Conservation (phyloP, 2,888 invertebrate genomes). For the Lepidonotus clava region DNA sequence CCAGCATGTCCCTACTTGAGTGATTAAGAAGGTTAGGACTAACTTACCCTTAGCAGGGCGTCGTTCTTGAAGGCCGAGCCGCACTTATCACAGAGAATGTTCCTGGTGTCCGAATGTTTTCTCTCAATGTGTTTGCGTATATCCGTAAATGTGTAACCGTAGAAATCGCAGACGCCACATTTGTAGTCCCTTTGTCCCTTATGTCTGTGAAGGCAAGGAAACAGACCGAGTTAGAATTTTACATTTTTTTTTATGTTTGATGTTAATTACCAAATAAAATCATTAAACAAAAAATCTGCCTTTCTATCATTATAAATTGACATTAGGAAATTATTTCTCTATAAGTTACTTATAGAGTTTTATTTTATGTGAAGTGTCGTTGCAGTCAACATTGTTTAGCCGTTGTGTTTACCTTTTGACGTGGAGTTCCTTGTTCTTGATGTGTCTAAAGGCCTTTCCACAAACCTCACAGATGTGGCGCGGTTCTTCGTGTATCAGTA, state of each 20-base stretch:
- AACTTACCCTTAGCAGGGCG: conserved; percentile 53
- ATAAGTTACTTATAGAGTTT: too few relatives aligned
- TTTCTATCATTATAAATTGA: too few relatives aligned
- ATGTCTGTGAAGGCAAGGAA: conserved; percentile 76
- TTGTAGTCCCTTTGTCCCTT: conserved; percentile 81
- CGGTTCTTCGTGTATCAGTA: conserved; percentile 80
- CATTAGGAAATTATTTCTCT: too few relatives aligned
- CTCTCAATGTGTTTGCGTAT: conserved; percentile 81
- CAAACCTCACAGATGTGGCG: conserved; percentile 80
- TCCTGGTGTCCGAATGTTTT: conserved; percentile 73
- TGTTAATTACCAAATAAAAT: background rate
- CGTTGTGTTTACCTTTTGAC: conserved; percentile 76
- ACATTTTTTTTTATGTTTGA: too few relatives aligned
- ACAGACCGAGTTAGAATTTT: background rate
- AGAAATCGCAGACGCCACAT: conserved; percentile 81
- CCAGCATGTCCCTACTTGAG: background rate
- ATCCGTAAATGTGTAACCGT: conserved; percentile 81
- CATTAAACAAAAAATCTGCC: background rate
- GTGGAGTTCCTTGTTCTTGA: conserved; percentile 81
- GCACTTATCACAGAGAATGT: conserved; percentile 62
- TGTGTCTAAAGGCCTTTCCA: conserved; percentile 79
- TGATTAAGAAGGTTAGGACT: background rate
- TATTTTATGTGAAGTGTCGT: too few relatives aligned
- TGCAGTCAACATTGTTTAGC: too few relatives aligned
- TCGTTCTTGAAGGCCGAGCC: conserved; percentile 58